Evolutionary conservation across 2,888 invertebrate species (phyloP).

Genomic region (Cryptocheilus praepositus): DNA sequence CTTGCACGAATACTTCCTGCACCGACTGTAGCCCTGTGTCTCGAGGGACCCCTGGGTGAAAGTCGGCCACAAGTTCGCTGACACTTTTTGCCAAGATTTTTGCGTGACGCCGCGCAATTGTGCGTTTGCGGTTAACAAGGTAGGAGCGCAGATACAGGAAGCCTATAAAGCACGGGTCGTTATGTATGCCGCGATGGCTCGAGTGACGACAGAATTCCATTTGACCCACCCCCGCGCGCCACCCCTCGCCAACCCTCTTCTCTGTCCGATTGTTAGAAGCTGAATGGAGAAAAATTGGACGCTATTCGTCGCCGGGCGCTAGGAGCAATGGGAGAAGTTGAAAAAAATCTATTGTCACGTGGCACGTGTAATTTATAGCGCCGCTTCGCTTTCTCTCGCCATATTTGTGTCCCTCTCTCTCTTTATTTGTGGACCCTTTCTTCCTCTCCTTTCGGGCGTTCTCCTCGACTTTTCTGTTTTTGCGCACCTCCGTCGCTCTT

Average conservation of each 20-base stretch:
- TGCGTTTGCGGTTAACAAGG: too few species aligned
- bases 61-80: neutral
- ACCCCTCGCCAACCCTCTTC: slow-evolving; percentile 15
- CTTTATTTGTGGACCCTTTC: neutral
- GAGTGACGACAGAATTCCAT: slow-evolving; percentile 17
- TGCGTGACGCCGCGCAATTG: too few species aligned
- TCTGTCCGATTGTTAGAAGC: slow-evolving; percentile 47
- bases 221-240: neutral
- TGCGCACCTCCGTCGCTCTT: too few species aligned
- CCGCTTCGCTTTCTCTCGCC: slow-evolving; percentile 41
- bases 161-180: slow-evolving; percentile 2
- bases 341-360: slow-evolving; percentile 50
- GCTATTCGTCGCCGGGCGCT: slow-evolving; percentile 37
- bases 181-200: slow-evolving; percentile 14
- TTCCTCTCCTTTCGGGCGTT: neutral
- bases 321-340: slow-evolving; percentile 28
- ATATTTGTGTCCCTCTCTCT: slow-evolving; percentile 11
- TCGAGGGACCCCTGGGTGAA: too few species aligned
- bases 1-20: too few species aligned
- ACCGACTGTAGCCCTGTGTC: too few species aligned
- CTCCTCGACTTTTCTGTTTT: too few species aligned
- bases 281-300: slow-evolving; percentile 59
- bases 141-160: too few species aligned
- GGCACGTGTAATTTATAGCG: slow-evolving; percentile 58
- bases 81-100: neutral